These are phyloP conservation scores for Geotria australis DNA, from an alignment of 2,797 vertebrate species.

Conservation along the genomic window DNA sequence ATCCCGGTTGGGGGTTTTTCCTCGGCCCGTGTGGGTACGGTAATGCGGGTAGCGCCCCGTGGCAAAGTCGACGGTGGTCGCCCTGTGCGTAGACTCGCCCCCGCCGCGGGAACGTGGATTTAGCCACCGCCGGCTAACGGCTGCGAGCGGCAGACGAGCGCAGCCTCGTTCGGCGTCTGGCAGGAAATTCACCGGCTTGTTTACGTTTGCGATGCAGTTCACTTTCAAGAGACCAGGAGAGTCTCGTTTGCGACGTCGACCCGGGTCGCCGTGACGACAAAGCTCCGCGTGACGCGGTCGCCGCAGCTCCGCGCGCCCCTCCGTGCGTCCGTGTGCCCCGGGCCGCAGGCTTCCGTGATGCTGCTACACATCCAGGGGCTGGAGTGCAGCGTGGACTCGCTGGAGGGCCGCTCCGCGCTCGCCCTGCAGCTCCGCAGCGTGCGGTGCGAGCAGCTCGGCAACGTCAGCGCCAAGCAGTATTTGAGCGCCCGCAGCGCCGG, in stretches of 20 bases:
- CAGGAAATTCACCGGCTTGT: not conserved
- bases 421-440: conserved; percentile 28
- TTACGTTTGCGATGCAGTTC: too few relatives aligned
- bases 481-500: conserved; percentile 15
- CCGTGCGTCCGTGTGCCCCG: not conserved
- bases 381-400: conserved; percentile 27
- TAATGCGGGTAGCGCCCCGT: too few relatives aligned
- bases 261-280: not conserved
- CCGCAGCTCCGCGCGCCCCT: not conserved
- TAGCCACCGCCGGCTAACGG: too few relatives aligned
- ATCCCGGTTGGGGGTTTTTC: not conserved
- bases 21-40: not conserved
- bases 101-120: too few relatives aligned
- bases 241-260: not conserved
- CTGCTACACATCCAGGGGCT: conserved; percentile 27
- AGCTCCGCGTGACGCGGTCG: not conserved
- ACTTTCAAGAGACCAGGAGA: not conserved
- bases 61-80: too few relatives aligned
- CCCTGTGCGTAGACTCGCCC: too few relatives aligned
- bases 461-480: conserved; percentile 30
- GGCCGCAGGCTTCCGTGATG: conserved; percentile 39
- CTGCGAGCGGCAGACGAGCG: too few relatives aligned
- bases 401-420: conserved; percentile 31
- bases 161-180: not conserved
- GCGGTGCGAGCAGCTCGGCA: conserved; percentile 31